Conservation (phyloP, 2,113 vertebrate species). For the Phalacrocorax carbo region DNA sequence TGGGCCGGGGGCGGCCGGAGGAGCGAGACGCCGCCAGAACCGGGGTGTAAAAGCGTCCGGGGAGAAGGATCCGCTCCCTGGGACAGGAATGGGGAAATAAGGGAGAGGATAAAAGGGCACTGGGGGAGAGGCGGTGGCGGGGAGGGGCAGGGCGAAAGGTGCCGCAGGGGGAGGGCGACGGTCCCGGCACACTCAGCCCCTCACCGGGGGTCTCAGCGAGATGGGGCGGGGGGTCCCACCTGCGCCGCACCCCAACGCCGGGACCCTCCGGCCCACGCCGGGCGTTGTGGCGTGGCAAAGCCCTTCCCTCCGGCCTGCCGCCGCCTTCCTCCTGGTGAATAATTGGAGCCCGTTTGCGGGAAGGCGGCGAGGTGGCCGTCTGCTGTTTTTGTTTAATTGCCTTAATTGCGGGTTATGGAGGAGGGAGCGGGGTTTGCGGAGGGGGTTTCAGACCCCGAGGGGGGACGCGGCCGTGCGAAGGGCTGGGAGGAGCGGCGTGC, state of each 20-base stretch:
- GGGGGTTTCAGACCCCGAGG: not conserved
- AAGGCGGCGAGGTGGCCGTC: not conserved
- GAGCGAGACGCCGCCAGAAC: not conserved
- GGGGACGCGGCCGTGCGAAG: not conserved
- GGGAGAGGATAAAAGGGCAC: not conserved
- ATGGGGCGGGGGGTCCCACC: not conserved
- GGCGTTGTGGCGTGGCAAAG: not conserved
- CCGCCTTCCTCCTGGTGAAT: not conserved
- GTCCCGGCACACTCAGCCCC: not conserved
- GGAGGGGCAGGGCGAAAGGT: not conserved
- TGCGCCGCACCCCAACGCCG: rapidly evolving
- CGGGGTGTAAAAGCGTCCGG: no score
- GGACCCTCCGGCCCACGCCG: not conserved
- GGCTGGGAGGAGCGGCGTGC: not conserved
- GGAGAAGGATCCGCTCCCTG: not conserved
- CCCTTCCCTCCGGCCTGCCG: not conserved
- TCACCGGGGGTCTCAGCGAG: not conserved
- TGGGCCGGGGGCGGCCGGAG: not conserved
- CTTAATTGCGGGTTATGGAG: conserved; percentile 21
- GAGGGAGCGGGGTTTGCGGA: not conserved
- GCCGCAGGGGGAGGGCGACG: not conserved
- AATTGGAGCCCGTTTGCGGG: not conserved
- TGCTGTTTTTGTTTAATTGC: conserved; percentile 35
- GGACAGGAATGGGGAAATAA: not conserved
- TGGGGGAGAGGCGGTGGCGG: not conserved